Conservation (phyloP, 2,797 vertebrate genomes). For the Pogoniulus pusillus region DNA sequence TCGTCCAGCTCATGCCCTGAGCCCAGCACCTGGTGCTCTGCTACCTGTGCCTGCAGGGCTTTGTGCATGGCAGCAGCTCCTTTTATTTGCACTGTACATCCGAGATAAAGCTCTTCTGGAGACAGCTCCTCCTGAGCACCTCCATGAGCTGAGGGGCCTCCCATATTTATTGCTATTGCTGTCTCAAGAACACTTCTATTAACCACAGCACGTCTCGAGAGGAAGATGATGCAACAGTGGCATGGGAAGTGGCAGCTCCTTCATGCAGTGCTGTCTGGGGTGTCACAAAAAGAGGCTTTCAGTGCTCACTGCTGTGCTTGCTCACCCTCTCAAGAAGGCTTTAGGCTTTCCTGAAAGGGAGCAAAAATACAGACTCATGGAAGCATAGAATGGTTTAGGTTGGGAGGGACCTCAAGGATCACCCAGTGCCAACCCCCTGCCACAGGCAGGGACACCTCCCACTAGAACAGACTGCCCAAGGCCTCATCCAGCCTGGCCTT, state of each 20-base stretch:
- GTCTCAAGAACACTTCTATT: neutral
- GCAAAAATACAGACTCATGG: neutral
- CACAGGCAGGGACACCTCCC: too few species aligned
- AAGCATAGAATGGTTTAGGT: too few species aligned
- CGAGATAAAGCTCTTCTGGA: neutral
- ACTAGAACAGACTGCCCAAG: too few species aligned
- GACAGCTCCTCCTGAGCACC: neutral
- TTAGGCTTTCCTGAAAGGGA: neutral
- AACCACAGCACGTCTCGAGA: neutral
- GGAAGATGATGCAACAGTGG: neutral
- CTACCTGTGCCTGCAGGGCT: rapidly evolving
- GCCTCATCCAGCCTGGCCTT: too few species aligned
- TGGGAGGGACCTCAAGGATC: too few species aligned
- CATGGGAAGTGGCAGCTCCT: neutral
- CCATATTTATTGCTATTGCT: too few species aligned
- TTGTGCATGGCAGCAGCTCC: neutral
- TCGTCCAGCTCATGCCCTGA: rapidly evolving
- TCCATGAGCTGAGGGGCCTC: neutral
- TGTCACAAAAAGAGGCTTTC: neutral
- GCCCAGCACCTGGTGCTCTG: rapidly evolving
- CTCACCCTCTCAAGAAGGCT: neutral
- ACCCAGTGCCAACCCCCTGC: too few species aligned
- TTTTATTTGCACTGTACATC: rapidly evolving
- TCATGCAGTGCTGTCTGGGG: neutral
- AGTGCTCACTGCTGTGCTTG: neutral